Evolutionary conservation across 2,797 vertebrate genomes (phyloP), one percentile per base, ranked within the genome.

Genomic region (Lepus oiostolus): DNA sequence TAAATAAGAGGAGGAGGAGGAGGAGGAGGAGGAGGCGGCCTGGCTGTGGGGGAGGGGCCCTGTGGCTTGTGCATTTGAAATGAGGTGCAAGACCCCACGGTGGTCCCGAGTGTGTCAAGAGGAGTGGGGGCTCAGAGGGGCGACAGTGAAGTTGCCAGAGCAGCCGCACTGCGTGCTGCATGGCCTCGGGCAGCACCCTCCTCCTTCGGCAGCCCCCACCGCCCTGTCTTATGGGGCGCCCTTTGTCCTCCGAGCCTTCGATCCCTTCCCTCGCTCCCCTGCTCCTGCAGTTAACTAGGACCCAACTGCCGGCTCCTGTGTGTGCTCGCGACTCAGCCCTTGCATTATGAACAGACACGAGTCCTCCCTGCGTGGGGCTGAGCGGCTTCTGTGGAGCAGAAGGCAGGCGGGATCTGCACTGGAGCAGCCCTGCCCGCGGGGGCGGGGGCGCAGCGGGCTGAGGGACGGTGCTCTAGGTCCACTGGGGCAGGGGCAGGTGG

Each of bases 291-390:
- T 65, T 90, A 97, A 97, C 97, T 95, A 94, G 92, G 94, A 96
- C 96, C 96, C 95, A 97, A 95, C 95, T 92, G 95, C 94, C 81
- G 63, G 88, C 93, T 85, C 85, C 93, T 90, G 96, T 97, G 96
- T 97, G 68, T 63, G 60, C 94, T 96, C 19, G 60, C 17, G 72
- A 91, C 95, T 95, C 88, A 85, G 92, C 94, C 96, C 93, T 95
- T 94, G 92, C 97, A 97, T 97, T 97, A 98, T 96, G 94, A 94
- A 95, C 93, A 96, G 95, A 96, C 97, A 92, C 81, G 85, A 93
- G 96, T 96, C 92, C 92, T 96, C 94, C 92, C 91, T 96, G 79
- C 93, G 47, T 93, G 42, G 42, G 96, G 96, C 90, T 96, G 90
- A 93, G 95, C 96, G 91, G 97, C 96, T 93, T 97, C 86, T 96